phyloP scores from a whole-genome alignment of 23 tunicate genomes.

The Aplidium turbinatum region DNA sequence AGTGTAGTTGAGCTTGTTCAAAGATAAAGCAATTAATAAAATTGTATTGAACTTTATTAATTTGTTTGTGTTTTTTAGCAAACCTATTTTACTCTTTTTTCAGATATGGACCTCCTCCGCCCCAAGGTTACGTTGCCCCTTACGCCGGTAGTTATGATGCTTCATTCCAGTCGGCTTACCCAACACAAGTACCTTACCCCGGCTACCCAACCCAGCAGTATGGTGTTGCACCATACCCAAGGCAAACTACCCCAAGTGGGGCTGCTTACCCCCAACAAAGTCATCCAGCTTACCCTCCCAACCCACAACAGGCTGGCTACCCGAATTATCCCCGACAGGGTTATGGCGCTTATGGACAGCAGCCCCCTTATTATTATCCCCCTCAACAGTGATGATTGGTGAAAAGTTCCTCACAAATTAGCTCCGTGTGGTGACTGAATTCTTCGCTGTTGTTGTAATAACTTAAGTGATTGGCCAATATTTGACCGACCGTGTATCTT shows the following conservation, averaged over 20 bases:
- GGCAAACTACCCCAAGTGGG: slow-evolving; percentile 40
- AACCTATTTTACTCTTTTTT: not conserved
- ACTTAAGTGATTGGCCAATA: too few relatives aligned
- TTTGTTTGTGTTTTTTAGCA: not conserved
- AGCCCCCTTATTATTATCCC: slow-evolving; percentile 70
- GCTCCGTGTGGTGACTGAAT: too few relatives aligned
- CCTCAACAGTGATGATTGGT: slow-evolving; percentile 40
- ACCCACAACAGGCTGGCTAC: slow-evolving; percentile 46
- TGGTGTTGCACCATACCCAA: slow-evolving; percentile 63
- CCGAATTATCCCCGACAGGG: slow-evolving; percentile 43
- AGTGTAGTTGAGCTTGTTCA: too few relatives aligned
- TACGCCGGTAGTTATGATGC: slow-evolving; percentile 25
- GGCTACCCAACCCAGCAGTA: slow-evolving; percentile 75
- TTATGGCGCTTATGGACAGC: slow-evolving; percentile 32
- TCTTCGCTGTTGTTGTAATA: too few relatives aligned
- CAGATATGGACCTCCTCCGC: slow-evolving; percentile 49
- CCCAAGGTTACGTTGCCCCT: slow-evolving; percentile 48
- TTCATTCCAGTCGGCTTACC: slow-evolving; percentile 5
- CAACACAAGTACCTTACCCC: slow-evolving; percentile 50
- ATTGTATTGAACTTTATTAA: too few relatives aligned
- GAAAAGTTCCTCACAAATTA: too few relatives aligned
- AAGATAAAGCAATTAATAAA: too few relatives aligned
- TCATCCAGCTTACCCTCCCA: slow-evolving; percentile 49
- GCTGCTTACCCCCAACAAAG: slow-evolving; percentile 18
- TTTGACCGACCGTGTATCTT: too few relatives aligned